Evolutionary conservation across 2,888 invertebrate genomes (phyloP).

Genomic region (Cremastinae sp.): DNA sequence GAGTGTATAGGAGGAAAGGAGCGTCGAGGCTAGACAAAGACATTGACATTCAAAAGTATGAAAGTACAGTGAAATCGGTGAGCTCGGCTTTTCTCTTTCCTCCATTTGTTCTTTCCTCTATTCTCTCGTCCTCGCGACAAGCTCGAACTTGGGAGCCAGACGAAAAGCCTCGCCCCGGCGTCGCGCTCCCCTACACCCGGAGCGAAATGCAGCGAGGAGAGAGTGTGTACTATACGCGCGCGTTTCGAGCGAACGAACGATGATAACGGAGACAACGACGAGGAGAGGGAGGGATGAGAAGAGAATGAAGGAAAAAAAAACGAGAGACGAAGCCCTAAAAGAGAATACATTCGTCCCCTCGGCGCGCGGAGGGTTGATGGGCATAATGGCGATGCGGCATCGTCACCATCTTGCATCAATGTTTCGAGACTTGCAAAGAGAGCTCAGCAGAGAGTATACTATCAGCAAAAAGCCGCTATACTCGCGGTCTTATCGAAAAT

Average conservation of each 20-base stretch:
- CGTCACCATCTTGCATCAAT: constrained; percentile 41
- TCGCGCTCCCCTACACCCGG: constrained; percentile 52
- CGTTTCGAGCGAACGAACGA: constrained; percentile 30
- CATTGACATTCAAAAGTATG: constrained; percentile 78
- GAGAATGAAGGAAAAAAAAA: too few relatives aligned
- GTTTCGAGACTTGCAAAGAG: constrained; percentile 38
- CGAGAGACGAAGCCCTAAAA: constrained; percentile 40
- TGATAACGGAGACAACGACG: background rate
- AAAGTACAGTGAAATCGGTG: constrained; percentile 40
- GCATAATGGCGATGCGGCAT: constrained; percentile 13
- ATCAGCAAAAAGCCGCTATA: constrained; percentile 28
- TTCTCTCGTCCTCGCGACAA: constrained; percentile 61
- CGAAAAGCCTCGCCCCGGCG: constrained; percentile 66
- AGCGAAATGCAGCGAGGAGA: constrained; percentile 51
- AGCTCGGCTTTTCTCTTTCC: constrained; percentile 12
- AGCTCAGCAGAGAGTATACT: background rate
- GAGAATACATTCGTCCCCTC: constrained; percentile 49
- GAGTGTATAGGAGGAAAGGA: constrained; percentile 60
- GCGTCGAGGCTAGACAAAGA: constrained; percentile 70
- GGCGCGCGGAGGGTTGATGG: background rate
- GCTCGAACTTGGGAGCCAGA: constrained; percentile 69
- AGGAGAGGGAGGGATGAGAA: background rate
- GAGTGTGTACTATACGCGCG: constrained; percentile 25
- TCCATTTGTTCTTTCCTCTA: constrained; percentile 26
- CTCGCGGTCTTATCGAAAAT: constrained; percentile 51